These are phyloP conservation scores for Drosophila mauritiana DNA, from an alignment of 1,140 invertebrate species.

Conservation along the genomic window DNA sequence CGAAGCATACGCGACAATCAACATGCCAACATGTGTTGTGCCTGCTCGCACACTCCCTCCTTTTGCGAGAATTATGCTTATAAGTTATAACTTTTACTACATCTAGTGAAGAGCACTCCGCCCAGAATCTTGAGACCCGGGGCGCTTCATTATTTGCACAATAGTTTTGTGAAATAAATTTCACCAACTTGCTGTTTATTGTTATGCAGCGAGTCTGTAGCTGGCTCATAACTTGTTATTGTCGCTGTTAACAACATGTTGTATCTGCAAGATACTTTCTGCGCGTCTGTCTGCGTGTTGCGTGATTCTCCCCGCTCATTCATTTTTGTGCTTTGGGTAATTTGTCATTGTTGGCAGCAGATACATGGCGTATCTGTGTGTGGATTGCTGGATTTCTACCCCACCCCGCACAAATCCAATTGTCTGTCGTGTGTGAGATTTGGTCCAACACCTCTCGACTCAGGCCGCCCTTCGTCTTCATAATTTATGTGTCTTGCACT, in stretches of 20 bases:
- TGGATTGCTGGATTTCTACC: not conserved
- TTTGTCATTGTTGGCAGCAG: constrained; percentile 65
- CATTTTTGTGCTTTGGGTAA: constrained; percentile 55
- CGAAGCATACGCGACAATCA: constrained; percentile 66
- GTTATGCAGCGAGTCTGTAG: constrained; percentile 56
- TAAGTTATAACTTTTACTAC: constrained; percentile 62
- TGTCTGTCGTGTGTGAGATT: constrained; percentile 13
- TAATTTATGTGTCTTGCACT: constrained; percentile 67
- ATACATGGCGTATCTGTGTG: not conserved
- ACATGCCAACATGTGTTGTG: constrained; percentile 73
- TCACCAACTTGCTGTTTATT: constrained; percentile 72
- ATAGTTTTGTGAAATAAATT: constrained; percentile 78
- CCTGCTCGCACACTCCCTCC: not conserved
- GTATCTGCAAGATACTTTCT: constrained; percentile 72
- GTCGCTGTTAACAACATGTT: constrained; percentile 79
- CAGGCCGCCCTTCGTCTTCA: constrained; percentile 11
- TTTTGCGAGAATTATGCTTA: constrained; percentile 49
- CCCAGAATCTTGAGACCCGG: constrained; percentile 18
- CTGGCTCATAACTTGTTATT: constrained; percentile 76
- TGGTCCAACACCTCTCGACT: constrained; percentile 22
- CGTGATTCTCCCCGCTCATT: constrained; percentile 18
- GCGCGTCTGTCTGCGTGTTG: constrained; percentile 23
- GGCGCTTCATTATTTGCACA: constrained; percentile 63
- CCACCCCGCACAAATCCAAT: not conserved
- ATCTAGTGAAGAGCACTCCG: not conserved